Evolutionary conservation across 2,797 vertebrate genomes (phyloP).

Genomic region (Bovichtus variegatus): DNA sequence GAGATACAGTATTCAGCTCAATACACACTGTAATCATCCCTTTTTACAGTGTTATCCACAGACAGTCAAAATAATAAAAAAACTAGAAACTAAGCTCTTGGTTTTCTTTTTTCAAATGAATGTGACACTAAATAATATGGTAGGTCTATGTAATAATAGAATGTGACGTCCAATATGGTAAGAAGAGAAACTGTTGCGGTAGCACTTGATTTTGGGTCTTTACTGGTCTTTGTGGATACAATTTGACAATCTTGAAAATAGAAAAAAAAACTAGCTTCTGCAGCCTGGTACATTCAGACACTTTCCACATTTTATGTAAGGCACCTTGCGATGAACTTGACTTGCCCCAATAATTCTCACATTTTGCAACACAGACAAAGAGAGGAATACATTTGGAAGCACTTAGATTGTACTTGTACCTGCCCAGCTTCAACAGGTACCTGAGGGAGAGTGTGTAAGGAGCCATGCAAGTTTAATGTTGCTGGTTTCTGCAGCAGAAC

Average conservation of each 20-base stretch:
- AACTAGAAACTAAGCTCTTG: neutral
- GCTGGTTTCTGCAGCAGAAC: conserved; percentile 68
- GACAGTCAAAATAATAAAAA: neutral
- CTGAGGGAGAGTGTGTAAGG: conserved; percentile 51
- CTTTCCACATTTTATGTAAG: neutral
- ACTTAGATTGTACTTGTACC: conserved; percentile 10
- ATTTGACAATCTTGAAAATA: neutral
- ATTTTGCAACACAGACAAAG: conserved; percentile 15
- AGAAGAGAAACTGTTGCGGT: neutral
- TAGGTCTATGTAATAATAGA: neutral
- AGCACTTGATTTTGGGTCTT: neutral
- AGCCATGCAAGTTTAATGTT: conserved; percentile 75
- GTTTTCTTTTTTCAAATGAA: neutral
- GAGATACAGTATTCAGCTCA: neutral
- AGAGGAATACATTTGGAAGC: conserved; percentile 34
- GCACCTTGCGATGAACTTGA: conserved; percentile 25
- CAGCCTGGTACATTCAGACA: neutral
- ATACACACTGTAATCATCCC: neutral
- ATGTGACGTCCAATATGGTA: neutral
- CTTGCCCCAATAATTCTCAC: conserved; percentile 16
- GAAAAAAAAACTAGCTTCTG: neutral
- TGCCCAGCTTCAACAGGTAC: conserved; percentile 60
- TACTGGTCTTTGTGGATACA: neutral
- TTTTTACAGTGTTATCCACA: neutral
- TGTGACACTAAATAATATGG: neutral